Evolutionary conservation across 1,140 invertebrate genomes (phyloP).

Genomic region (Zaprionus kolodkinae): DNA sequence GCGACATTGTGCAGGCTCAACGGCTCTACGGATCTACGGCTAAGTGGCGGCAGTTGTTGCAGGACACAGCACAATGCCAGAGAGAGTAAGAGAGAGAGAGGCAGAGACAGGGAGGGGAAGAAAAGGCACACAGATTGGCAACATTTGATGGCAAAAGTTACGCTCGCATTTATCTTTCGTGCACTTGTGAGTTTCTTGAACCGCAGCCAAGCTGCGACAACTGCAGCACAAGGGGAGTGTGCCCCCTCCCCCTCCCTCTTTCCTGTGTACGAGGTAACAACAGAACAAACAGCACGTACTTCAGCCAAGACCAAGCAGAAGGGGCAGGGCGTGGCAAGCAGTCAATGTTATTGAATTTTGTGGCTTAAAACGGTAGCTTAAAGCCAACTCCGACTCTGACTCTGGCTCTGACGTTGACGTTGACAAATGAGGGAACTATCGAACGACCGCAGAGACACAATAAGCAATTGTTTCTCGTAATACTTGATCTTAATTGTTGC

Average conservation of each 20-base stretch:
- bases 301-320: not conserved
- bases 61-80: slow-evolving; percentile 23
- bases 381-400: slow-evolving; percentile 2
- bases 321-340: slow-evolving; percentile 13
- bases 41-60: slow-evolving; percentile 22
- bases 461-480: slow-evolving; percentile 43
- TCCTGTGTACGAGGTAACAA: not conserved
- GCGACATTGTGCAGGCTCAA: not conserved
- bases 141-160: slow-evolving; percentile 82
- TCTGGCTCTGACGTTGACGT: slow-evolving; percentile 14
- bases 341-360: slow-evolving; percentile 47
- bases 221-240: slow-evolving; percentile 10
- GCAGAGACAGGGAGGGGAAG: not conserved
- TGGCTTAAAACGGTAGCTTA: slow-evolving; percentile 43
- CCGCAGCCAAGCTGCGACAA: slow-evolving; percentile 67
- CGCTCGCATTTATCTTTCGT: slow-evolving; percentile 78
- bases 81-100: not conserved
- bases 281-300: slow-evolving; percentile 38
- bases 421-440: slow-evolving; percentile 52
- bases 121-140: slow-evolving; percentile 69
- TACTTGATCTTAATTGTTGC: slow-evolving; percentile 45
- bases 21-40: slow-evolving; percentile 1
- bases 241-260: no score
- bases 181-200: slow-evolving; percentile 80
- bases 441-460: slow-evolving; percentile 34